phyloP scores from a whole-genome alignment of 1,140 invertebrate genomes.

The Drosophila aff. region DNA sequence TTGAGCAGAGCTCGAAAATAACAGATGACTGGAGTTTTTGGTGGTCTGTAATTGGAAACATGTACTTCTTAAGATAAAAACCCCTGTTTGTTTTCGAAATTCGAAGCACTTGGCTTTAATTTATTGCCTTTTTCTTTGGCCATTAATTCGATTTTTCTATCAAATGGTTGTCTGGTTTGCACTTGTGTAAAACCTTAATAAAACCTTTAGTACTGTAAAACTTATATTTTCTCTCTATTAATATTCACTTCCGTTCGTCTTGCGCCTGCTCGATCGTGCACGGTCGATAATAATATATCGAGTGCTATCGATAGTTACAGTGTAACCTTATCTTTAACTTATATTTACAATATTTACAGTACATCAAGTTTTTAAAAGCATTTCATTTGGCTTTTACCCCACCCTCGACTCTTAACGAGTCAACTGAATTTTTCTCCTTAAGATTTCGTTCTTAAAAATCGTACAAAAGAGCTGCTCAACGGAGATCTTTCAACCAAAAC shows the following conservation, averaged over 20 bases:
- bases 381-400: neutral
- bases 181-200: neutral
- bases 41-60: neutral
- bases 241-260: too few relatives aligned
- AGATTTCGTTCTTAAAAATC: neutral
- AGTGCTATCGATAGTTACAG: too few relatives aligned
- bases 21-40: neutral
- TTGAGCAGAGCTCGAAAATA: conserved; percentile 10
- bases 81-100: neutral
- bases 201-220: neutral
- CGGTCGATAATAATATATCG: too few relatives aligned
- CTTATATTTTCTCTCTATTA: too few relatives aligned
- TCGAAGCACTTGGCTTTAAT: neutral
- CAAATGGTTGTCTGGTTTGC: too few relatives aligned
- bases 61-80: too few relatives aligned
- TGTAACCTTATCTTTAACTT: too few relatives aligned
- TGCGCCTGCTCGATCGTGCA: too few relatives aligned
- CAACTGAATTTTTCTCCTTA: neutral
- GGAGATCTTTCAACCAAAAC: neutral
- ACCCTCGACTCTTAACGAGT: neutral
- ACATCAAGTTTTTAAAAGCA: too few relatives aligned
- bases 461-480: neutral
- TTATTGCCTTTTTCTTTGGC: neutral
- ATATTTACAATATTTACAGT: too few relatives aligned
- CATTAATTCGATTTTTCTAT: neutral